Evolutionary conservation across 2,113 vertebrate genomes (phyloP).

Genomic region (Herpailurus yagouaroundi): DNA sequence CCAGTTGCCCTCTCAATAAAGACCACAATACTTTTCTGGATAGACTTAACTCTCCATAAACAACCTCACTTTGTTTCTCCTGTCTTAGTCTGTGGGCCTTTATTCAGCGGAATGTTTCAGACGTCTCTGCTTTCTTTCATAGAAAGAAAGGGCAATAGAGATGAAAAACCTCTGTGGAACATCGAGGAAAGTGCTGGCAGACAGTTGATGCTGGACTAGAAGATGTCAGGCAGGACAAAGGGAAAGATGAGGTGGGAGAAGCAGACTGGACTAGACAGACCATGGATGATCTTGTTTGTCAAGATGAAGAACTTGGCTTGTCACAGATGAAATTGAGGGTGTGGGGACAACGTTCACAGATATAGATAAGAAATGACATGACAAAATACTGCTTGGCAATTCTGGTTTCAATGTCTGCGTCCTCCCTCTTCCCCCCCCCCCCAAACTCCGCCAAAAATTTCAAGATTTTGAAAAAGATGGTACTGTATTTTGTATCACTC

Average conservation of each 20-base stretch:
- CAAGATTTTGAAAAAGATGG: background rate
- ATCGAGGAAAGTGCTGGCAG: background rate
- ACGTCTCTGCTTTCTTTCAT: background rate
- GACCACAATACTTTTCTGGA: background rate
- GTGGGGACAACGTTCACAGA: background rate
- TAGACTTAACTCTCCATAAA: background rate
- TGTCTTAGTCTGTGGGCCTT: background rate
- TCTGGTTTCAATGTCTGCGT: background rate
- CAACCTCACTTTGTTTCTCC: background rate
- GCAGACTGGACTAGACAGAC: background rate
- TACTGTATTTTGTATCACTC: background rate
- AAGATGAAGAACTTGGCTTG: background rate
- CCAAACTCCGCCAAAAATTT: background rate
- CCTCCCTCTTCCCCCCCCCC: rapidly evolving
- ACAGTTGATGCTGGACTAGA: rapidly evolving
- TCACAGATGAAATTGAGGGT: background rate
- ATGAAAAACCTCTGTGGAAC: background rate
- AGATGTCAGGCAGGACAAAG: background rate
- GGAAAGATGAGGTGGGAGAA: background rate
- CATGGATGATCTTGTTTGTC: rapidly evolving
- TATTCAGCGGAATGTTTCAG: background rate
- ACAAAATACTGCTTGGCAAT: background rate
- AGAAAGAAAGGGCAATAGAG: background rate
- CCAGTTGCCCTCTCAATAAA: background rate
- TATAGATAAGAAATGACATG: background rate